Base-by-base conservation (phyloP, 1,140 invertebrate genomes). In the Reticulitermes speratus region DNA sequence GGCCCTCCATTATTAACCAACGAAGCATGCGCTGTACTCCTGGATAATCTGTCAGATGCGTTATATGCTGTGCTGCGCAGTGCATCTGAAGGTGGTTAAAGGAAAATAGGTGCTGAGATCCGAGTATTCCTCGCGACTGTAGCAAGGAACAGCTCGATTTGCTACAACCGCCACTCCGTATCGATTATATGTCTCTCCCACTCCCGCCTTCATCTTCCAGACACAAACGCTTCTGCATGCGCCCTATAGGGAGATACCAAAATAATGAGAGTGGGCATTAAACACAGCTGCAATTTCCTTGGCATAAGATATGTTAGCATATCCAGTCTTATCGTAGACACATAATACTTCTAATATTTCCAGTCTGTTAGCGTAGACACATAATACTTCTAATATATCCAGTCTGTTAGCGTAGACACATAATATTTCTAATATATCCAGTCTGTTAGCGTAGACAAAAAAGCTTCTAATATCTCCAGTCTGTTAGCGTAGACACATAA, bases 141-240 rank as follows among this genome's bases (percentile, higher is more conserved):
- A 75, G 65, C 25, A 75, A 75, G 65, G n/a, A 75, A 25, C n/a
- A 75, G 65, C 65, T 75, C 65, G 65, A 75, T 75, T 75, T 75
- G 65, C 65, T 75, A 75, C 65, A 75, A 75, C 65, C 65, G 14
- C 65, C 25, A 75, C 65, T 30, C n/a, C n/a, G 65, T 75, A 75
- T 75, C 65, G 65, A 75, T 75, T 75, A 75, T 75, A 25, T 30
- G 65, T 75, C 65, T 25, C 65, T 75, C 65, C 65, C 65, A 75
- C 65, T 30, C 25, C n/a, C n/a, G 65, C 65, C 65, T 30, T 75
- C 65, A 75, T n/a, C 65, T 75, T 55, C 65, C 65, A 75, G 65
- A 75, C 65, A 75, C 65, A 75, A 75, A 3, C n/a, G 65, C 65
- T 75, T 75, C 65, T 75, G 65, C 65, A n/a, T 75, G 65, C 65